Evolutionary conservation across 92 coral and sea anemone genomes (phyloP), one percentile per base, ranked within the genome.

Genomic region (Micromussa lordhowensis): DNA sequence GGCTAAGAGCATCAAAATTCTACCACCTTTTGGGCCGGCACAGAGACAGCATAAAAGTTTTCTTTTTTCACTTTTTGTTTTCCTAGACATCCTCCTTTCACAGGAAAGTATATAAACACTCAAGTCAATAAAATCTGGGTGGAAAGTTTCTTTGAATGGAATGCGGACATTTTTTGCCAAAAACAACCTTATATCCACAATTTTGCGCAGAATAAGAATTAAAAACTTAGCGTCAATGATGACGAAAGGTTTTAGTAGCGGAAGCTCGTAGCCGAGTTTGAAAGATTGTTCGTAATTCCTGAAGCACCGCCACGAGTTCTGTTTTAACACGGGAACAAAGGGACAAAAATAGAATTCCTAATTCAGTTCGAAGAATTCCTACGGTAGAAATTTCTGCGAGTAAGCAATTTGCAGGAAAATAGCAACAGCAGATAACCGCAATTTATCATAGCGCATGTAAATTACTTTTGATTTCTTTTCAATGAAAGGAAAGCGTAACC

Each of bases 271-370:
- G 34, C 26, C 12, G 78, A 73, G 5, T 19, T 18, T 35, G 78
- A 36, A 36, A 36, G 17, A 35, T 36, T 9, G 36, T 73, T 73
- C 17, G 14, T 28, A 28, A 66, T 66, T 73, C 78, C 78, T 73
- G 49, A 30, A 55, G 22, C n/a, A 73, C 51, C 49, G 49, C 19
- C 49, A 34, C 51, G 28, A 73, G 78, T 73, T 36, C 28, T 21
- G 49, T 18, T 35, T 35, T 26, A 21, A 73, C 26, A 38, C 38
- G 13, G 78, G 78, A 73, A 73, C 26, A 73, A 38, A 36, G 13
- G 26, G 28, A 36, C 34, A 36, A 73, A 73, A 73, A 73, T 73
- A 73, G 78, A 73, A 32, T 5, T 35, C 78, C 78, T 36, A 73
- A 73, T 36, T 0, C 53, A 73, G n/a, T 73, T 72, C 78, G 53